These are phyloP conservation scores for Mycalesis mineus DNA, from an alignment of 2,888 invertebrate species.

Conservation along the genomic window DNA sequence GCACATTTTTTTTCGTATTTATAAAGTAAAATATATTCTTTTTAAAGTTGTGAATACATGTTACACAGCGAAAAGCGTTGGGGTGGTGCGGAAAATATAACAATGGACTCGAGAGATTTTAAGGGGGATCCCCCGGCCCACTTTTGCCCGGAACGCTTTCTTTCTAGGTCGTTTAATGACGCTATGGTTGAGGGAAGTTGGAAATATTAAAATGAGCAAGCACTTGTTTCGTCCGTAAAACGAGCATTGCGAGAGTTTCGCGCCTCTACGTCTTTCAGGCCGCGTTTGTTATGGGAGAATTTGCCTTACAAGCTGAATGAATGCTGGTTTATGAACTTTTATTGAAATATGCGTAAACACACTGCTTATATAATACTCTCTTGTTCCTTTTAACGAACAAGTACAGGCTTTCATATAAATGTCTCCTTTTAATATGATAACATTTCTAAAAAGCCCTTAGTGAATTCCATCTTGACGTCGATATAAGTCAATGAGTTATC, in stretches of 20 bases:
- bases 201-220: constrained; percentile 77
- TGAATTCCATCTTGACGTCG: too few species aligned
- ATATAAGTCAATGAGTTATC: too few species aligned
- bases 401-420: too few species aligned
- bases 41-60: constrained; percentile 38
- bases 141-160: constrained; percentile 59
- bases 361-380: too few species aligned
- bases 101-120: constrained; percentile 63
- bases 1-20: background rate
- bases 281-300: constrained; percentile 18
- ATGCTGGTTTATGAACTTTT: background rate
- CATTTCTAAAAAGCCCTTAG: too few species aligned
- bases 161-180: constrained; percentile 66
- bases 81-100: constrained; percentile 55
- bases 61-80: constrained; percentile 37
- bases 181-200: constrained; percentile 59
- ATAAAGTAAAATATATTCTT: constrained; percentile 22
- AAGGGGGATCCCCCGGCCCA: constrained; percentile 62
- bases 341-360: too few species aligned
- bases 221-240: constrained; percentile 70
- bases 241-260: constrained; percentile 62
- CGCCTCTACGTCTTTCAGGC: constrained; percentile 50
- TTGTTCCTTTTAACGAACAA: too few species aligned
- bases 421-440: too few species aligned
- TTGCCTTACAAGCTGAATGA: constrained; percentile 1